Percentiles rank a stretch among this genome's conserved stretches.
These are phyloP conservation scores for Mirza zaza DNA, from an alignment of 2,113 vertebrate species.

Conservation along the genomic window DNA sequence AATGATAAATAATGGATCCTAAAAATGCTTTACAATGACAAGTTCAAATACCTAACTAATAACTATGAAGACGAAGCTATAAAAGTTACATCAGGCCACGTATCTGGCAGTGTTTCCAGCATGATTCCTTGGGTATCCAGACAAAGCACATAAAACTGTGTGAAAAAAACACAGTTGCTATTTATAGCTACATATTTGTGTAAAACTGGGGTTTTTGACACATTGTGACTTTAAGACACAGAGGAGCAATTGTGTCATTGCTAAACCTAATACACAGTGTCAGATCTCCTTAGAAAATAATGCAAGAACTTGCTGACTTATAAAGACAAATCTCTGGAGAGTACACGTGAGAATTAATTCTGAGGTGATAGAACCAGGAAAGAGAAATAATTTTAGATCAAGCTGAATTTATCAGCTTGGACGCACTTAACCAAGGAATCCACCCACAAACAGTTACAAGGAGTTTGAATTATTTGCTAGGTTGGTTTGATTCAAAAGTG, in stretches of 20 bases:
- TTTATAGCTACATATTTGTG: not conserved
- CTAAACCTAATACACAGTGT: not conserved
- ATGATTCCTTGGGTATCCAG: not conserved
- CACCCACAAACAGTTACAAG: not conserved
- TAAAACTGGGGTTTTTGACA: not conserved
- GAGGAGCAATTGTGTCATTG: not conserved
- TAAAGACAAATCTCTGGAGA: not conserved
- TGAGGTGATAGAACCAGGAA: not conserved
- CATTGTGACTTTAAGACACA: not conserved
- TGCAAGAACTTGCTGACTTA: not conserved
- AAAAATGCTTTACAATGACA: not conserved
- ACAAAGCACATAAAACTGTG: not conserved
- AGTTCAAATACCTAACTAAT: conserved; percentile 32
- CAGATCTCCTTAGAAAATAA: not conserved
- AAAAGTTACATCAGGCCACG: not conserved
- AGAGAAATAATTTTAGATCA: not conserved
- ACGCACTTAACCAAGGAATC: not conserved
- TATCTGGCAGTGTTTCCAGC: not conserved
- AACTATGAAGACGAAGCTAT: not conserved
- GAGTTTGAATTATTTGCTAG: not conserved
- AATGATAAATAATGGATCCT: not conserved
- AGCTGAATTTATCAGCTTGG: not conserved
- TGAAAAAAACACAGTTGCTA: not conserved
- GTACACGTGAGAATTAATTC: not conserved
- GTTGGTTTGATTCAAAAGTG: not conserved